Evolutionary conservation across 2,888 invertebrate species (phyloP).

Genomic region (Eilema caniola): DNA sequence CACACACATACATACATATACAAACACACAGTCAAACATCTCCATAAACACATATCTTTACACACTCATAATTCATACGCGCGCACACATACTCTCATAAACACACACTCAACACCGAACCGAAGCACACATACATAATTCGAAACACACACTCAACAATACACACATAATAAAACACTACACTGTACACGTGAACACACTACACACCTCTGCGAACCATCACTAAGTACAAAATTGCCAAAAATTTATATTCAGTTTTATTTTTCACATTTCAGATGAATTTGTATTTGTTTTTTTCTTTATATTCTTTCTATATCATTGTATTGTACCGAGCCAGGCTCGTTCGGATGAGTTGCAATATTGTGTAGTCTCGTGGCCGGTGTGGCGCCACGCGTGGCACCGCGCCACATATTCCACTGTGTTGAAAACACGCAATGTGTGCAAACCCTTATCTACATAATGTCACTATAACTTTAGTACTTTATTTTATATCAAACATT

Average conservation of each 20-base stretch:
- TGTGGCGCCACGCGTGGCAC: constrained; percentile 65
- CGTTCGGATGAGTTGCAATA: constrained; percentile 60
- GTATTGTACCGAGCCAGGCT: constrained; percentile 59
- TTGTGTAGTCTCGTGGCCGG: constrained; percentile 54
- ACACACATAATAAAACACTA: constrained; percentile 42
- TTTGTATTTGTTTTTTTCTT: constrained; percentile 56
- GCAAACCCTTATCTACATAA: constrained; percentile 55
- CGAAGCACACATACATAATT: constrained; percentile 36
- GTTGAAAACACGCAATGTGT: constrained; percentile 64
- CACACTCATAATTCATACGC: constrained; percentile 46
- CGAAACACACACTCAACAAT: not conserved
- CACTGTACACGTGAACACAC: constrained; percentile 53
- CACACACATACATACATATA: constrained; percentile 36
- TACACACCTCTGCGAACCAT: constrained; percentile 71
- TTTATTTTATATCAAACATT: constrained; percentile 44
- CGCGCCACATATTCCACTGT: constrained; percentile 63
- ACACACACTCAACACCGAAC: constrained; percentile 31
- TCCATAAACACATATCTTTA: constrained; percentile 49
- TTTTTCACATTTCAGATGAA: constrained; percentile 58
- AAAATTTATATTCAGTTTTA: constrained; percentile 72
- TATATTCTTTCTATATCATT: constrained; percentile 54
- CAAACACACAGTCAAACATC: constrained; percentile 30
- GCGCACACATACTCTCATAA: constrained; percentile 54
- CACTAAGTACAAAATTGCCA: constrained; percentile 87
- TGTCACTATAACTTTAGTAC: constrained; percentile 51